These are phyloP conservation scores for Triops longicaudatus DNA, from an alignment of 1,140 invertebrate species.

Conservation along the genomic window DNA sequence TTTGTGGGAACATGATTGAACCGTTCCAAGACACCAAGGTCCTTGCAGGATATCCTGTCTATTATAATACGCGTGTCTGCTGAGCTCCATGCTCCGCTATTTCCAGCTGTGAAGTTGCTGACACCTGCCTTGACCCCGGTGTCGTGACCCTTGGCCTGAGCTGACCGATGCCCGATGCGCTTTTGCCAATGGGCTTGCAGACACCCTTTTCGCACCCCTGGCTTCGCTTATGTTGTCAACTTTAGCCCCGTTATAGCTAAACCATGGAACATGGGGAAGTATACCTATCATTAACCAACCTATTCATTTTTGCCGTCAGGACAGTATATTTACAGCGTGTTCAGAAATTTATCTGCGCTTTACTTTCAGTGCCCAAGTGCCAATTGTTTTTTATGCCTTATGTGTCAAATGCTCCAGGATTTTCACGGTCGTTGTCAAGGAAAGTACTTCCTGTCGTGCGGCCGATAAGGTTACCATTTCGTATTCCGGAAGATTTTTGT, in stretches of 20 bases:
- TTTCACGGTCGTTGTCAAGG: not conserved
- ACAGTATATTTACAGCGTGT: too few species aligned
- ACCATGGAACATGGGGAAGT: not conserved
- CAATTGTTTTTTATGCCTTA: not conserved
- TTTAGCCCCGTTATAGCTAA: not conserved
- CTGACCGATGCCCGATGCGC: not conserved
- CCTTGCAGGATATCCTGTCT: conserved; percentile 9
- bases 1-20: not conserved
- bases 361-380: too few species aligned
- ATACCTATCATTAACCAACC: too few species aligned
- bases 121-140: conserved; percentile 5
- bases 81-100: conserved; percentile 6
- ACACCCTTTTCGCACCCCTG: not conserved
- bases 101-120: conserved; percentile 14
- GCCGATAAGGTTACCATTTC: not conserved
- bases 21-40: conserved; percentile 6
- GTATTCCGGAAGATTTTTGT: too few species aligned
- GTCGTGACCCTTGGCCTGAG: conserved; percentile 9
- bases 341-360: too few species aligned
- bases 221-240: not conserved
- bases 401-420: not conserved
- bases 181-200: not conserved
- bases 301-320: too few species aligned
- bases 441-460: not conserved
- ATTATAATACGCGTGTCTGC: conserved; percentile 11